Conservation (phyloP, 1,140 invertebrate genomes). For the Drosophila rufa region DNA sequence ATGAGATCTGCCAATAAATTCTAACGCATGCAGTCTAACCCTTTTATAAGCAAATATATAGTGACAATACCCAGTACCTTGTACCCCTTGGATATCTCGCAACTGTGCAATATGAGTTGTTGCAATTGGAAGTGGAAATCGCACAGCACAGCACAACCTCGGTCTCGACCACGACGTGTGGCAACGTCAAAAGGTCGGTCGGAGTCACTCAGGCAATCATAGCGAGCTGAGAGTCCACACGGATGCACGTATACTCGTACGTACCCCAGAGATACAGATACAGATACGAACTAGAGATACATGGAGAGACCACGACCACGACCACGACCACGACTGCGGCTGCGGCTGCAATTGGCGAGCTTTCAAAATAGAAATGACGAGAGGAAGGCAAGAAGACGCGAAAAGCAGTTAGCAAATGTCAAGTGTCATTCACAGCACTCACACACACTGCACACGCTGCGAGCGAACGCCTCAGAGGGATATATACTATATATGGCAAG, state of each 20-base stretch:
- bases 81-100: background rate
- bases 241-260: background rate
- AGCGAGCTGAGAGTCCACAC: constrained; percentile 12
- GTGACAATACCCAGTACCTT: background rate
- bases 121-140: constrained; percentile 33
- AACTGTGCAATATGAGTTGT: constrained; percentile 23
- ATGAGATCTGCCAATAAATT: no score
- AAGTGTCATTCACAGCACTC: constrained; percentile 54
- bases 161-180: constrained; percentile 18
- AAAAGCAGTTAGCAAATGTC: constrained; percentile 66
- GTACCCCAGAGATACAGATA: constrained; percentile 7
- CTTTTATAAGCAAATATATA: no score
- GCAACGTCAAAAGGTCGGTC: constrained; percentile 45
- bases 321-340: constrained; percentile 7
- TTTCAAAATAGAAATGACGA: constrained; percentile 76
- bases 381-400: constrained; percentile 23
- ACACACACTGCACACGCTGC: background rate
- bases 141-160: background rate
- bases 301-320: constrained; percentile 6
- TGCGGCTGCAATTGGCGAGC: constrained; percentile 34
- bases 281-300: constrained; percentile 9
- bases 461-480: constrained; percentile 8
- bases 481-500: constrained; percentile 19
- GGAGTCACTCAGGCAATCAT: constrained; percentile 40
- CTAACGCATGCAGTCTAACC: no score